Base-by-base conservation (phyloP, 2,797 vertebrate genomes). In the Dallia pectoralis region DNA sequence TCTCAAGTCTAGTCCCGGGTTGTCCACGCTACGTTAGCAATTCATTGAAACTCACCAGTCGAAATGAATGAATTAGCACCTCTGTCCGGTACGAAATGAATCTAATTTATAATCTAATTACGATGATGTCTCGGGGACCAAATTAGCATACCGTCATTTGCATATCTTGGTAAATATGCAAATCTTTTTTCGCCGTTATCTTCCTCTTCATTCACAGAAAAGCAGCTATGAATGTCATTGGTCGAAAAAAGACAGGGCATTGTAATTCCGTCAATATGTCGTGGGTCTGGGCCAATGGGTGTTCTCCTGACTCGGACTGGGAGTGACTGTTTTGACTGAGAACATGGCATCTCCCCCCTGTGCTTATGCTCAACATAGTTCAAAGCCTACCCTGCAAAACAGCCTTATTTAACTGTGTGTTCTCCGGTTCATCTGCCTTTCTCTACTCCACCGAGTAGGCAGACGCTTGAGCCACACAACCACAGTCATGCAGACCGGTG, bases 81-180 rank as follows among this genome's bases (percentile, higher is more conserved):
- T 88, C 83, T 79, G 84, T 88, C 86, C 86, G 29, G 84, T 86
- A 84, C 89, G 84, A 86, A 90, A 87, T 84, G 29, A 87, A 87
- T 74, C 82, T 87, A 84, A 89, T 88, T 89, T 89, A 84, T 90
- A 87, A 89, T 88, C 85, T 90, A 88, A 90, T 91, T 89, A 86
- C 82, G 77, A 82, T 69, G 71, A 84, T 85, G 87, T 89, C 87
- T 86, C 75, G 67, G 80, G 77, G 80, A 86, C 87, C 84, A 85
- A 78, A 91, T 89, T 87, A 87, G 76, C 82, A 88, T 89, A 81
- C 71, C 72, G 61, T 48, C 80, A 82, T 87, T 88, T 87, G 86
- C 82, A 73, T 87, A 84, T 85, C 77, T 82, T 82, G 68, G 76
- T 82, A 85, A 87, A 88, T 88, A 87, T 88, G 87, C 82, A 84